Evolutionary conservation across 2,797 vertebrate genomes (phyloP).

Genomic region (Dendrocincla tyrannina): DNA sequence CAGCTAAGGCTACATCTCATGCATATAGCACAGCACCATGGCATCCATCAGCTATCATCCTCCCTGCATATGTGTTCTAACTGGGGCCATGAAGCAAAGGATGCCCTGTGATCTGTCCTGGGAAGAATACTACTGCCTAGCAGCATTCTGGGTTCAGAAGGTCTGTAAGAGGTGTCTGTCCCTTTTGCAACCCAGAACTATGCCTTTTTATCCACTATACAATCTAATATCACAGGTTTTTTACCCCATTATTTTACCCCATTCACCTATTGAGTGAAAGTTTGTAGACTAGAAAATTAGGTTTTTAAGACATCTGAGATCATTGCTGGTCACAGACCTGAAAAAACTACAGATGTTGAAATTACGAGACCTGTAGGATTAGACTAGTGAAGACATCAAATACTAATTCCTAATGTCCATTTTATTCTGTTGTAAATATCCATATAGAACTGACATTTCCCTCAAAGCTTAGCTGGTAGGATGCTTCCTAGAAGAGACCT

Average conservation of each 20-base stretch:
- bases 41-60: neutral
- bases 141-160: neutral
- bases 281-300: neutral
- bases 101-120: neutral
- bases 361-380: neutral
- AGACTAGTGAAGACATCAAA: neutral
- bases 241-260: accelerated
- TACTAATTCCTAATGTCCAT: neutral
- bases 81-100: neutral
- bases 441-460: neutral
- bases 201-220: neutral
- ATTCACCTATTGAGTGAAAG: neutral
- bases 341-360: neutral
- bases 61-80: neutral
- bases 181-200: neutral
- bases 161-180: neutral
- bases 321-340: accelerated
- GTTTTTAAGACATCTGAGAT: neutral
- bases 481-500: neutral
- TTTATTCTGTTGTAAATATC: neutral
- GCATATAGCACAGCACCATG: accelerated
- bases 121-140: neutral
- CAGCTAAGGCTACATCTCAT: neutral
- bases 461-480: neutral
- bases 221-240: neutral